Evolutionary conservation across 2,113 vertebrate species (phyloP).

Genomic region (Gadus macrocephalus): DNA sequence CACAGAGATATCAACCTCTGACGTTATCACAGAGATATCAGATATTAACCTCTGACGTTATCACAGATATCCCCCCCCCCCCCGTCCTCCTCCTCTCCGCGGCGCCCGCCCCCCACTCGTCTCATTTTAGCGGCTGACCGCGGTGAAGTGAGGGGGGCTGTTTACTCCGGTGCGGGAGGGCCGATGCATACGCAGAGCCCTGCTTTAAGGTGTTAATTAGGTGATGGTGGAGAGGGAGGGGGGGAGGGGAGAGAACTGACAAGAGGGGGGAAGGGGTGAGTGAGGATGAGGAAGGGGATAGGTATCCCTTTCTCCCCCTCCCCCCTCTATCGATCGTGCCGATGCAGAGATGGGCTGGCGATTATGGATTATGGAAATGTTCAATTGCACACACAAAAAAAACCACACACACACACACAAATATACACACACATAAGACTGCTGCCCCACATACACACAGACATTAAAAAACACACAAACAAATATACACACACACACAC

Average conservation of each 20-base stretch:
- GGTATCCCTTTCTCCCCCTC: no score
- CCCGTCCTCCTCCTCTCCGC: conserved; percentile 35
- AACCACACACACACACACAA: not conserved
- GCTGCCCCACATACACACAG: not conserved
- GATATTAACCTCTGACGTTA: no score
- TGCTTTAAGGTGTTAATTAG: conserved; percentile 62
- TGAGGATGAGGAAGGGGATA: no score
- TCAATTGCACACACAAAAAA: conserved; percentile 2
- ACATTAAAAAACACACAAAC: conserved; percentile 11
- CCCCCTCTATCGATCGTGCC: no score
- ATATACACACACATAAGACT: not conserved
- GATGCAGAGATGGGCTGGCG: no score
- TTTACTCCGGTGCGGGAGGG: conserved; percentile 36
- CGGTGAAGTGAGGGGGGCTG: conserved; percentile 6
- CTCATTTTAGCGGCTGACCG: conserved; percentile 53
- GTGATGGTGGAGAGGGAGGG: not conserved
- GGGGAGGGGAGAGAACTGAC: not conserved
- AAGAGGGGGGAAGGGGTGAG: no score
- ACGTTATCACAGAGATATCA: no score
- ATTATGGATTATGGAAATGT: no score
- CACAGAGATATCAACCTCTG: no score
- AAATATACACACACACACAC: not conserved
- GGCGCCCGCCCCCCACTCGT: conserved; percentile 43
- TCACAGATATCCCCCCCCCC: no score
- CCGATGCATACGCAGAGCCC: conserved; percentile 39